A percentile compares a stretch with the other conserved stretches of the same genome.
Conservation (phyloP, 1,140 invertebrate genomes). For the Triops cancriformis region DNA sequence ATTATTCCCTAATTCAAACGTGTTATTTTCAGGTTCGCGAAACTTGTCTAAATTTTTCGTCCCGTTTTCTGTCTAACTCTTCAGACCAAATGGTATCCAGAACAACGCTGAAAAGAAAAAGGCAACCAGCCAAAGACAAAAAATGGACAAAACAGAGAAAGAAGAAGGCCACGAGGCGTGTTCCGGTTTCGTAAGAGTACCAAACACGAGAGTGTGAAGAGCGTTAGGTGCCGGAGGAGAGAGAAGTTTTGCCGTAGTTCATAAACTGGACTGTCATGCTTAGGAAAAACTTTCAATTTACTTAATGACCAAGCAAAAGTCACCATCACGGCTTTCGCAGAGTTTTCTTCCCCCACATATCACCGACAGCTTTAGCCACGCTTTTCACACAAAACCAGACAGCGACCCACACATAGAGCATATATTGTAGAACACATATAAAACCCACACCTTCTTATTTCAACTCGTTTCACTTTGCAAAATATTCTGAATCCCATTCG, state of each 20-base stretch:
- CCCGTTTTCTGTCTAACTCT: neutral
- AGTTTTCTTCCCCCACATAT: neutral
- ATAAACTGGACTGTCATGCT: constrained; percentile 4
- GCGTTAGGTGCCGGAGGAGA: neutral
- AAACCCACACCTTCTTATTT: neutral
- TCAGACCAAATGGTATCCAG: too few species aligned
- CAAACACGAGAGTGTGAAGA: neutral
- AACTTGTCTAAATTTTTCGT: neutral
- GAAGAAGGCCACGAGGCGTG: neutral
- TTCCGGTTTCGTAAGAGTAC: neutral
- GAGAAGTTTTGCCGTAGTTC: neutral
- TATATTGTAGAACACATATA: neutral
- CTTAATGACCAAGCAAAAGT: neutral
- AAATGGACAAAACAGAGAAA: too few species aligned
- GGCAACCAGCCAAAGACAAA: too few species aligned
- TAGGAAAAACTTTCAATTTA: constrained; percentile 1
- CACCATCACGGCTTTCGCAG: neutral
- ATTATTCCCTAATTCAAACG: too few species aligned
- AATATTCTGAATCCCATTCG: too few species aligned
- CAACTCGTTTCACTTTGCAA: neutral
- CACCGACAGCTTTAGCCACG: neutral
- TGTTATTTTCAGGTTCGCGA: neutral
- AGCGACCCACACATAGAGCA: neutral
- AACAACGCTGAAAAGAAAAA: too few species aligned
- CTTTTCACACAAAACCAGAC: neutral